Base-by-base conservation (phyloP, 2,888 invertebrate species). In the Polia nebulosa region DNA sequence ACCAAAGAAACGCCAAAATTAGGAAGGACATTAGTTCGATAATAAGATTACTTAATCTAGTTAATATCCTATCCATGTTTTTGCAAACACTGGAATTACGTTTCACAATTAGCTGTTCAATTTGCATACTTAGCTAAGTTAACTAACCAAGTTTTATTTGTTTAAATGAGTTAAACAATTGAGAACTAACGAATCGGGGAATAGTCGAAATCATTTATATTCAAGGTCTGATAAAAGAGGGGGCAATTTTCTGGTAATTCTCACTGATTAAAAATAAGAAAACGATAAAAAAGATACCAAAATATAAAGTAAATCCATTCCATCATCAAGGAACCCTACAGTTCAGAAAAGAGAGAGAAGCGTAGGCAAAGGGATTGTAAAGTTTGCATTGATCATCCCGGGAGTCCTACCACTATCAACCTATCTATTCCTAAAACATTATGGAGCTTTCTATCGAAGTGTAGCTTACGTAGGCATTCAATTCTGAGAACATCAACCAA, bases 111-210 rank as follows among this genome's bases (percentile, higher is more conserved):
- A 75, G 64, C 69, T 25, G 41, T 69, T 69, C 70, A 80, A 82
- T 82, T 83, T 83, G 74, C 80, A 84, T 78, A 55, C 67, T 81
- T 65, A 60, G 51, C 65, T 62, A 70, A 76, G 47, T 65, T 78
- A 72, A 53, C 52, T 45, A 65, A 69, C 66, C 20, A 49, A 73
- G 68, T 78, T 78, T 58, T 59, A 62, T 72, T 78, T 70, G 60
- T 69, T 29, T 59, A 61, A 62, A 53, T 65, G 47, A 67, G 63
- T 75, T 65, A 47, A 34, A 51, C 58, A 76, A 70, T 56, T 51
- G 62, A 62, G 22, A 67, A 76, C 66, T 72, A 67, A 70, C 62
- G 56, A 72, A 63, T 80, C 20, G 45, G 63, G 47, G 8, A 52
- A 22, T 34, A 25, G 13, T 57, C 44, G 0, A 53, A 63, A 49